phyloP scores from a whole-genome alignment of 2,797 vertebrate species.

The Sebastes ruberrimus region DNA sequence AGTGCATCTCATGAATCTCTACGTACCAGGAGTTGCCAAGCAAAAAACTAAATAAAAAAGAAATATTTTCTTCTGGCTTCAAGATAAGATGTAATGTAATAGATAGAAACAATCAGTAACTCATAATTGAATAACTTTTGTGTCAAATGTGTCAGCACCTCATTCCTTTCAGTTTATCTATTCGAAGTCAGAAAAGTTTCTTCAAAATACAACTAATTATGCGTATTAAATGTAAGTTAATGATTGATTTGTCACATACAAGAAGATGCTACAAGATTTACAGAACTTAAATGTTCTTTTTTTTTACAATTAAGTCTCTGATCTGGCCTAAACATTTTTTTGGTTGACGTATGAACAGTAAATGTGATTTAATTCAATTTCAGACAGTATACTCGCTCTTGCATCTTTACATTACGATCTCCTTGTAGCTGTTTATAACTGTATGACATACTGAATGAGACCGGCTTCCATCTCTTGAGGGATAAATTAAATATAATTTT shows the following conservation, averaged over 20 bases:
- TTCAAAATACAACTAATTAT: background rate
- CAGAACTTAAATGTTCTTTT: no score
- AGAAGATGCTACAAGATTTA: background rate
- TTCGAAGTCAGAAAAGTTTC: background rate
- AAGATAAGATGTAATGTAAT: background rate
- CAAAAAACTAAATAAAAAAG: no score
- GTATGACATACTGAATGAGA: background rate
- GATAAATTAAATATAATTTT: background rate
- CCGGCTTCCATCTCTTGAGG: no score
- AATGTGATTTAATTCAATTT: no score
- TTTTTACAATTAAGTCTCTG: no score
- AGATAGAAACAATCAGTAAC: background rate
- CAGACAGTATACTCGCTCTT: no score
- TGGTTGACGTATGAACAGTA: no score
- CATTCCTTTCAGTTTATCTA: background rate
- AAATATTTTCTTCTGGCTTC: background rate
- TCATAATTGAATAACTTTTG: background rate
- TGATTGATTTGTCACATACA: background rate
- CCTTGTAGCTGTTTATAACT: no score
- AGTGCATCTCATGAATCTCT: no score
- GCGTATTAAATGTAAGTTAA: background rate
- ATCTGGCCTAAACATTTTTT: no score
- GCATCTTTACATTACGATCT: no score
- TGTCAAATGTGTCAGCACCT: background rate
- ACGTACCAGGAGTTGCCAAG: no score